Base-by-base conservation (phyloP, 2,797 vertebrate genomes). In the Catostomus latipinnis region DNA sequence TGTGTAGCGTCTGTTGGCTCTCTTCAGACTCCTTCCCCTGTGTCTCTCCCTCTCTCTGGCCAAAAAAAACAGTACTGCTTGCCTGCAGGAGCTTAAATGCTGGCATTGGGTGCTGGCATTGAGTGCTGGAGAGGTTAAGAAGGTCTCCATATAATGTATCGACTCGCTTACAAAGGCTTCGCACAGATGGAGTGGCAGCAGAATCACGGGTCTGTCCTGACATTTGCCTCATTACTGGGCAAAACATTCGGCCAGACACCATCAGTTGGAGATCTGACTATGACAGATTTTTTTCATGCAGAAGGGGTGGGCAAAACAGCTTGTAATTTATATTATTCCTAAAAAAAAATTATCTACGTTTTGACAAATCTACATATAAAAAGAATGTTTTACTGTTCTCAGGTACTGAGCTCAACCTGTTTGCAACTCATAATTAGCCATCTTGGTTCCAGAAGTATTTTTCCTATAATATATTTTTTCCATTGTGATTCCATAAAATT, bases 61-160 rank as follows among this genome's bases (percentile, higher is more conserved):
- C 69, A 56, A 63, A 79, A 69, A 72, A 43, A 4, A 4, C 13
- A 34, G 34, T 34, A 34, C 18, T 34, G 34, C 14, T 14, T 34
- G 43, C 46, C 46, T 60, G 13, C 60, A 8, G 48, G 58, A 11
- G 73, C 50, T 75, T 75, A 60, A 77, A 77, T 0, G 4, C 53
- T 48, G 62, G n/a, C 61, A 65, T 52, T 46, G 49, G 12, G 34
- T 34, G 34, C 34, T 34, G 22, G 22, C 22, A 34, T 34, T 34
- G 22, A 3, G 60, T 76, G 43, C 63, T 78, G 48, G n/a, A 53
- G 49, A 70, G 22, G 50, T 71, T 71, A 58, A 71, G 68, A 48
- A 56, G 14, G 50, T 72, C 52, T 69, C 16, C 0, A 6, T 8
- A n/a, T 22, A 78, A 65, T 71, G 8, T 34, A 78, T 78, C 1